Conservation (phyloP, 2,888 invertebrate species). For the Tinea pellionella region DNA sequence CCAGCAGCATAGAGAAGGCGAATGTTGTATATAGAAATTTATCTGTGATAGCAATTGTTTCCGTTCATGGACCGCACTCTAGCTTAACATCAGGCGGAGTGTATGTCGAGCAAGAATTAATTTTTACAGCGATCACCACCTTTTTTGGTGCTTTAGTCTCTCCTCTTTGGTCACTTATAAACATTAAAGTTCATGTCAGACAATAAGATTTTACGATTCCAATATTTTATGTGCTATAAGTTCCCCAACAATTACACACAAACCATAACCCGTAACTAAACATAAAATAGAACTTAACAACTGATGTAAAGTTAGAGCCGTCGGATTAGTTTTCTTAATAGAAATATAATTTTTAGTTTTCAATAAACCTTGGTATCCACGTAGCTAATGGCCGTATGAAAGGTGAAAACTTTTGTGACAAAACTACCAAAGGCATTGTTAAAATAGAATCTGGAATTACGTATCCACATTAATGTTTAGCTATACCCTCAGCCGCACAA, state of each 20-base stretch:
- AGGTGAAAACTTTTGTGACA: constrained; percentile 42
- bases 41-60: too few relatives aligned
- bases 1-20: too few relatives aligned
- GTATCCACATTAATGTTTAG: constrained; percentile 42
- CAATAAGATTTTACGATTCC: too few relatives aligned
- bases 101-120: too few relatives aligned
- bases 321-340: constrained; percentile 28
- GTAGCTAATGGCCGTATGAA: constrained; percentile 28
- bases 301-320: constrained; percentile 36
- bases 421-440: constrained; percentile 43
- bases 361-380: constrained; percentile 43
- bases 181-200: too few relatives aligned
- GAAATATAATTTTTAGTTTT: constrained; percentile 20
- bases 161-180: too few relatives aligned
- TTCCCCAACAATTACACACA: constrained; percentile 34
- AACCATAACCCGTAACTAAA: constrained; percentile 30
- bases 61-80: too few relatives aligned
- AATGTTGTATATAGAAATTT: too few relatives aligned
- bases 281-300: constrained; percentile 38
- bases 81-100: too few relatives aligned
- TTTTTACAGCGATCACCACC: too few relatives aligned
- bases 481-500: constrained; percentile 35
- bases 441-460: constrained; percentile 43
- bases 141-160: too few relatives aligned
- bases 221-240: constrained; percentile 25